A percentile compares a stretch with the other conserved stretches of the same genome.
Evolutionary conservation across 2,113 vertebrate genomes (phyloP).

Genomic region (Oxygymnocypris stewartii): DNA sequence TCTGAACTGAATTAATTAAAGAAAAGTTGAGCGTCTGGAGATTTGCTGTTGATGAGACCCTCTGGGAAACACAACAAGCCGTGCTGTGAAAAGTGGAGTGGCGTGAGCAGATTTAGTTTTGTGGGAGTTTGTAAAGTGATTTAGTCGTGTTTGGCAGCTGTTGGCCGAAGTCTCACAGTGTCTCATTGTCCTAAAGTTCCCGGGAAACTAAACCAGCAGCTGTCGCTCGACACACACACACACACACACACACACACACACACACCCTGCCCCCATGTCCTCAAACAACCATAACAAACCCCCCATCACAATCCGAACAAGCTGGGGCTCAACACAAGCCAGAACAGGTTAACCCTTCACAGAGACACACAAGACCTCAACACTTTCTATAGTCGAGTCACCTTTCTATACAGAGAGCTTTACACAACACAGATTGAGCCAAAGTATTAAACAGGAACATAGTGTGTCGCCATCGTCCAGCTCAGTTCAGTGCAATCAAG

Average conservation of each 20-base stretch:
- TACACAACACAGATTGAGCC: no score
- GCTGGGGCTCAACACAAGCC: slow-evolving; percentile 28
- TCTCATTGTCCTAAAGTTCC: slow-evolving; percentile 59
- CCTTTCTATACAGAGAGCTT: no score
- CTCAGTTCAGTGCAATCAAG: no score
- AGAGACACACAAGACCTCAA: not conserved
- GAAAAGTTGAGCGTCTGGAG: not conserved
- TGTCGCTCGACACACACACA: slow-evolving; percentile 44
- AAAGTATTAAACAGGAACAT: no score
- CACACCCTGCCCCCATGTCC: slow-evolving; percentile 27
- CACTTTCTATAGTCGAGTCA: not conserved
- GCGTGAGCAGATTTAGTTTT: not conserved
- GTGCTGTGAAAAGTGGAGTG: not conserved
- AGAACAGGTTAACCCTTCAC: slow-evolving; percentile 29
- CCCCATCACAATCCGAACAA: slow-evolving; percentile 43
- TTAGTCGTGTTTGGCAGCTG: slow-evolving; percentile 22
- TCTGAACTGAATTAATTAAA: not conserved
- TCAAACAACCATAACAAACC: slow-evolving; percentile 1
- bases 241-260: slow-evolving; percentile 24
- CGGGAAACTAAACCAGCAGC: slow-evolving; percentile 53
- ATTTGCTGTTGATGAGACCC: not conserved
- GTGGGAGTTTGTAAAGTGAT: slow-evolving; percentile 22
- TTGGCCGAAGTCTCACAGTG: slow-evolving; percentile 29
- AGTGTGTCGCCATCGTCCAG: no score
- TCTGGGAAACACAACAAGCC: not conserved